Conservation (phyloP, 2,888 invertebrate species). For the Caenorhabditis sp. region DNA sequence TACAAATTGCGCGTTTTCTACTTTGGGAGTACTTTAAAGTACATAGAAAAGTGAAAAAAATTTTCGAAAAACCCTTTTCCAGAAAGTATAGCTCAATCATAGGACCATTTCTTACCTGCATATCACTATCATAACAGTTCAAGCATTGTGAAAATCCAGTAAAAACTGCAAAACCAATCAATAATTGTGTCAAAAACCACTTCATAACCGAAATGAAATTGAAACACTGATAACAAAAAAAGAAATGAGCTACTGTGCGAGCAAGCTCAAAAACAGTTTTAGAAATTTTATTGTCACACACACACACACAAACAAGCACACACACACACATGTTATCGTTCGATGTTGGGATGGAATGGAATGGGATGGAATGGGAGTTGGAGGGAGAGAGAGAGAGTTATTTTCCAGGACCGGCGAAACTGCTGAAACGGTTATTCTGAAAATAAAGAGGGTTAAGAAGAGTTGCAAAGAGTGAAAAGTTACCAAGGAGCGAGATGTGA, state of each 20-base stretch:
- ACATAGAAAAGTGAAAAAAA: too few species aligned
- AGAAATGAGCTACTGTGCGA: too few species aligned
- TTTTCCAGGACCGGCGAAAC: conserved; percentile 61
- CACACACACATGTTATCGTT: background rate
- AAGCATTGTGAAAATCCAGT: background rate
- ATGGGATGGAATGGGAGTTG: background rate
- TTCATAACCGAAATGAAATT: background rate
- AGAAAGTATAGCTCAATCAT: too few species aligned
- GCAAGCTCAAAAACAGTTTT: background rate
- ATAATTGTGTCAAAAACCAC: too few species aligned
- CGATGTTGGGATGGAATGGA: background rate
- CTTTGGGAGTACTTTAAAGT: too few species aligned
- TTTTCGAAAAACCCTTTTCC: background rate
- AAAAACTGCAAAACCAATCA: too few species aligned
- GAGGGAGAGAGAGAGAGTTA: conserved; percentile 10
- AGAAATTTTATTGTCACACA: background rate
- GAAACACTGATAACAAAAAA: background rate
- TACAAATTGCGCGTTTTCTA: too few species aligned
- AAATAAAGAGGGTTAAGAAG: too few species aligned
- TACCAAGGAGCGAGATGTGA: conserved; percentile 54
- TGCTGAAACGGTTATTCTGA: conserved; percentile 57
- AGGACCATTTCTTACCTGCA: background rate
- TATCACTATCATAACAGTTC: conserved; percentile 1
- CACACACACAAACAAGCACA: too few species aligned
- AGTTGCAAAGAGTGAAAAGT: too few species aligned